phyloP scores from a whole-genome alignment of 2,113 vertebrate genomes.

The Chloropsis hardwickii region DNA sequence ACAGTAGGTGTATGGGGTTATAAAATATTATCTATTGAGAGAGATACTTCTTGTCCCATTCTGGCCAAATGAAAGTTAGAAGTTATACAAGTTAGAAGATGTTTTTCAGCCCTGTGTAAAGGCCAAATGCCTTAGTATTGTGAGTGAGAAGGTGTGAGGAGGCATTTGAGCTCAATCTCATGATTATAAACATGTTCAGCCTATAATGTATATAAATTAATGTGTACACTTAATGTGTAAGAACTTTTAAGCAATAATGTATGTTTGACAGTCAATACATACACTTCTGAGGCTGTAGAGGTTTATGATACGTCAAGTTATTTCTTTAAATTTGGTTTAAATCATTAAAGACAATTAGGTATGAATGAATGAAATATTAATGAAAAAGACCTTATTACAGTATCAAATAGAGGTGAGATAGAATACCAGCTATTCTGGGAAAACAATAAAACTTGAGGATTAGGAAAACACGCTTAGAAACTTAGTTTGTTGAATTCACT shows the following conservation, averaged over 20 bases:
- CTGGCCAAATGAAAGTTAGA: neutral
- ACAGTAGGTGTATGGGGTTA: neutral
- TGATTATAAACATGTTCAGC: neutral
- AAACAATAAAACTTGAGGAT: neutral
- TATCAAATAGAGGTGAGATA: neutral
- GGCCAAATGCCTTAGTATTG: neutral
- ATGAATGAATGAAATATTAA: neutral
- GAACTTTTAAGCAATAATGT: neutral
- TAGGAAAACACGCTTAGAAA: neutral
- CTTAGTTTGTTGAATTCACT: neutral
- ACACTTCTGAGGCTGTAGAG: neutral
- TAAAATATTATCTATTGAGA: neutral
- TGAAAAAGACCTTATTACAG: neutral
- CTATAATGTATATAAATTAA: neutral
- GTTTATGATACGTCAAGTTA: neutral
- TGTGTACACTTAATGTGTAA: neutral
- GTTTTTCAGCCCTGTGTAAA: neutral
- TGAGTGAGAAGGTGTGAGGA: neutral
- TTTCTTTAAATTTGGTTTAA: neutral
- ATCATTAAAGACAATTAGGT: neutral
- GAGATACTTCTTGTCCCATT: neutral
- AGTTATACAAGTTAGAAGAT: neutral
- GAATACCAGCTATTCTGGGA: neutral
- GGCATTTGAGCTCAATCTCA: neutral
- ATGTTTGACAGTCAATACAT: neutral